Conservation (phyloP, 2,113 vertebrate genomes). For the Columbina picui region DNA sequence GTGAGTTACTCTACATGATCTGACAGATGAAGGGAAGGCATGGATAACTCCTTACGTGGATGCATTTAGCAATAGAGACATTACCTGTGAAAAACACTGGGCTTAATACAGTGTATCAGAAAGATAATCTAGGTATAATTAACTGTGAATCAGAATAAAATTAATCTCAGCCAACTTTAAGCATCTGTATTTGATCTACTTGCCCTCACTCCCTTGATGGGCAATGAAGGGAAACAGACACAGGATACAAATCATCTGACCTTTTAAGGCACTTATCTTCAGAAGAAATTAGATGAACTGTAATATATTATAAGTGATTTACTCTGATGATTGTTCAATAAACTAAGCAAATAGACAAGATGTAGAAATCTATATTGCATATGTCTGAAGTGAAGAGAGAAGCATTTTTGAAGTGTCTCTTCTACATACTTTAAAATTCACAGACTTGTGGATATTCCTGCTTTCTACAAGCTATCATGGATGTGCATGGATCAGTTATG, state of each 20-base stretch:
- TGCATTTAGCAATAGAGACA: background rate
- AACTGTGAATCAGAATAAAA: background rate
- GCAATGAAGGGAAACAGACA: background rate
- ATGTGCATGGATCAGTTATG: background rate
- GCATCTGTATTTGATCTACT: background rate
- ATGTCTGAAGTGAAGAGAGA: background rate
- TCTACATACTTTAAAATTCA: background rate
- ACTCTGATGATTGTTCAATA: background rate
- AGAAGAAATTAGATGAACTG: background rate
- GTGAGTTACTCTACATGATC: background rate
- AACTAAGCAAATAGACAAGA: background rate
- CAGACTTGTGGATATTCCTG: background rate
- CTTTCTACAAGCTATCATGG: background rate
- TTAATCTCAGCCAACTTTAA: background rate
- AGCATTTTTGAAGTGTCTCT: background rate
- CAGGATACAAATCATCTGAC: background rate
- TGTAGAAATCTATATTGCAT: background rate
- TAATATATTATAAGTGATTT: background rate
- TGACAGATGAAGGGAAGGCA: background rate
- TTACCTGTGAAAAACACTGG: background rate
- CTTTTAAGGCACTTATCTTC: background rate
- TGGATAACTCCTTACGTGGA: background rate
- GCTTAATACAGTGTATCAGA: background rate
- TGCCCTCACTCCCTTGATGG: background rate
- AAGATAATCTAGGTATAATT: background rate